phyloP scores from a whole-genome alignment of 2,113 vertebrate genomes.

The Myotis davidii region DNA sequence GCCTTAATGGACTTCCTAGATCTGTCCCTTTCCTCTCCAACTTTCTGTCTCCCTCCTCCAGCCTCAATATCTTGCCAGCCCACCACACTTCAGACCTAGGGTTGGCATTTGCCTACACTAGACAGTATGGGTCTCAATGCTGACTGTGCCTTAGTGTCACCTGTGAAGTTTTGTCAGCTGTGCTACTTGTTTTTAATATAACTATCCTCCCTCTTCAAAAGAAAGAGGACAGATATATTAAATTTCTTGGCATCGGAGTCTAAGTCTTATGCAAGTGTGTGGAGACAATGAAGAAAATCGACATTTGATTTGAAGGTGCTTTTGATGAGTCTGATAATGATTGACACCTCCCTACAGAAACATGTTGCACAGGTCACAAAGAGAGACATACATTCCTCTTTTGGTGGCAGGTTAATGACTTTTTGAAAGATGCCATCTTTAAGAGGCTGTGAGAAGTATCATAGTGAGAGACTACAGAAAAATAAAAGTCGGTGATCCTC shows the following conservation, averaged over 20 bases:
- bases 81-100: background rate
- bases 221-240: conserved; percentile 71
- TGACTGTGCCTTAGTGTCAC: background rate
- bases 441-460: conserved; percentile 13
- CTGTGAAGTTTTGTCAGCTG: conserved; percentile 49
- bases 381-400: background rate
- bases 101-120: background rate
- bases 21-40: background rate
- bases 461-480: background rate
- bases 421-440: conserved; percentile 64
- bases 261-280: conserved; percentile 52
- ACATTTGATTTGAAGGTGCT: conserved; percentile 62
- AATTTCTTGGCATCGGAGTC: conserved; percentile 57
- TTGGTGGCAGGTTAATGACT: conserved; percentile 66
- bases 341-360: conserved; percentile 70
- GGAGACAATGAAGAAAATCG: conserved; percentile 50
- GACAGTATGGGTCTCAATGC: background rate
- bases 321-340: conserved; percentile 75
- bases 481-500: conserved; percentile 40
- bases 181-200: conserved; percentile 69
- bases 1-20: background rate
- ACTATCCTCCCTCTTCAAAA: conserved; percentile 56
- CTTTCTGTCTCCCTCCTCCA: background rate
- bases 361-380: background rate
- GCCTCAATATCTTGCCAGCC: background rate